Percentiles rank a stretch among this genome's conserved stretches.
These are phyloP conservation scores for Drusus annulatus DNA, from an alignment of 1,140 invertebrate genomes.

Conservation along the genomic window DNA sequence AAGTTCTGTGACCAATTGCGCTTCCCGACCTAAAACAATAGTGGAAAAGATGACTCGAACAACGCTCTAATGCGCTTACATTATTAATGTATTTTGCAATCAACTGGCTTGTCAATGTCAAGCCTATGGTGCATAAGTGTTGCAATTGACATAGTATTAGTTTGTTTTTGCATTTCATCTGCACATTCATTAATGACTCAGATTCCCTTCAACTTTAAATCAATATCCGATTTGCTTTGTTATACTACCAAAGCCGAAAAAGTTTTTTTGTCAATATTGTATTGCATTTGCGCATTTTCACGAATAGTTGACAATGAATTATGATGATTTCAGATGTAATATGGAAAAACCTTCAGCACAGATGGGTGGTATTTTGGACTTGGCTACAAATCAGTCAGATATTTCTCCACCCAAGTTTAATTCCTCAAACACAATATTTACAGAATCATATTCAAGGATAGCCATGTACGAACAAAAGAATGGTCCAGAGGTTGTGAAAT, in stretches of 20 bases:
- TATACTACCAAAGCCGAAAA: not conserved
- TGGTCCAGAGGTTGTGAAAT: constrained; percentile 21
- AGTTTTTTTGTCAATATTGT: not conserved
- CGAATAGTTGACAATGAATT: not conserved
- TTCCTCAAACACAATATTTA: constrained; percentile 22
- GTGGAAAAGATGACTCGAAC: no score
- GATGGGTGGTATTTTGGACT: constrained; percentile 54
- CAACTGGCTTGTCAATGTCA: not conserved
- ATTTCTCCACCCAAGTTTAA: constrained; percentile 37
- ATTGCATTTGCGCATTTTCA: not conserved
- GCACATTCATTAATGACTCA: not conserved
- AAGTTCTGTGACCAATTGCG: not conserved
- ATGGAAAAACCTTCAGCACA: constrained; percentile 46
- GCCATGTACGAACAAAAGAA: constrained; percentile 18
- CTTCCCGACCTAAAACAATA: no score
- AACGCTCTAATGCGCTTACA: not conserved
- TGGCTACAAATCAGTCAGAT: constrained; percentile 46
- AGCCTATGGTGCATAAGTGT: not conserved
- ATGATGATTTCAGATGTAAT: constrained; percentile 24
- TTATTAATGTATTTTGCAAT: not conserved
- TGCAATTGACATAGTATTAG: not conserved
- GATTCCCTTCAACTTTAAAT: not conserved
- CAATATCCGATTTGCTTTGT: not conserved
- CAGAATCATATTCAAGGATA: constrained; percentile 15
- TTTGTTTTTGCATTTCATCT: not conserved